phyloP scores from a whole-genome alignment of 2,888 invertebrate genomes.

The Tinea semifulvella region DNA sequence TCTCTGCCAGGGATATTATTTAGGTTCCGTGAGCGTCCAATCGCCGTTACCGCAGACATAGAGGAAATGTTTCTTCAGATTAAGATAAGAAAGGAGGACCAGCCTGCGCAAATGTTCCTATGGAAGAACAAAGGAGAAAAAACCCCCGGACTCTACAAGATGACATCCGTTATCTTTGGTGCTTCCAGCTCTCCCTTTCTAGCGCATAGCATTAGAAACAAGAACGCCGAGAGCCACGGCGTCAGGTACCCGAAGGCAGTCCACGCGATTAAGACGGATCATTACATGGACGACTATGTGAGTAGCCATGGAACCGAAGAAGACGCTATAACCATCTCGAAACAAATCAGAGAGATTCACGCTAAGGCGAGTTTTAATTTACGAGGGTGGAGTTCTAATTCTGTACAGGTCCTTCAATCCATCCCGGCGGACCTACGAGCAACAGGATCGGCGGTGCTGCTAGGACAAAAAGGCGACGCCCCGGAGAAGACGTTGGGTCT shows the following conservation, averaged over 20 bases:
- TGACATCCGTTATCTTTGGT: slow-evolving; percentile 8
- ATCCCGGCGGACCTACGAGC: neutral
- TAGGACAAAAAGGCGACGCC: too few relatives aligned
- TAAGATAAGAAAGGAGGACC: slow-evolving; percentile 16
- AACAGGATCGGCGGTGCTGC: neutral
- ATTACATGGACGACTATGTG: too few relatives aligned
- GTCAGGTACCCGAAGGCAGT: too few relatives aligned
- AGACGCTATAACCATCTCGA: neutral
- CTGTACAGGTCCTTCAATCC: neutral
- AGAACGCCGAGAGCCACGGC: too few relatives aligned
- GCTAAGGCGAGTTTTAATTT: neutral
- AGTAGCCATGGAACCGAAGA: neutral
- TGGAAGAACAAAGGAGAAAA: neutral
- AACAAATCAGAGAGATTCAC: neutral
- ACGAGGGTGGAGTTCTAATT: neutral
- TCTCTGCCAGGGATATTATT: slow-evolving; percentile 21
- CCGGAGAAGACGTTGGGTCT: too few relatives aligned
- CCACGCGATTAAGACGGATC: too few relatives aligned
- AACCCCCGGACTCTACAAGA: neutral
- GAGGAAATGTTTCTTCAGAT: slow-evolving; percentile 22
- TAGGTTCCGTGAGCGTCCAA: slow-evolving; percentile 18
- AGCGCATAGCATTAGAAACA: neutral
- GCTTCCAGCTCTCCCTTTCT: slow-evolving; percentile 6
- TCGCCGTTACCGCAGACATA: slow-evolving; percentile 22
- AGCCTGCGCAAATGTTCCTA: slow-evolving; percentile 17